Evolutionary conservation across 2,797 vertebrate genomes (phyloP), one percentile per base, ranked within the genome.

Genomic region (Sebastiscus tertius): DNA sequence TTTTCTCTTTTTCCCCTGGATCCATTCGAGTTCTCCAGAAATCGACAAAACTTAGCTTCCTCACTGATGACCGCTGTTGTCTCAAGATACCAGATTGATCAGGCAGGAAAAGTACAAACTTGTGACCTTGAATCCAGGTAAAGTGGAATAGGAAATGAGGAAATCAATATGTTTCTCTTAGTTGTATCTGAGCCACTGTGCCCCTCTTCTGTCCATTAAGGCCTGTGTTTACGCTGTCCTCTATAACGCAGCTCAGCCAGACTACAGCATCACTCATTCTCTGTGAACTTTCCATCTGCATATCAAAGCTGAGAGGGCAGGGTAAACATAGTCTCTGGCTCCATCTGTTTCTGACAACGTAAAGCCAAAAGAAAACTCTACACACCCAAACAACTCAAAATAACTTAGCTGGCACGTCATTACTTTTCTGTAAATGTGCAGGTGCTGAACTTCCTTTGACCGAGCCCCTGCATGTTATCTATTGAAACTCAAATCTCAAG

Each of bases 241-340:
- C 90, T 91, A 49, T 49, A 83, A 90, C 63, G 52, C 85, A 64
- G 80, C 72, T 73, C 62, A 84, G 87, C 85, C 93, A 95, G 91
- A 93, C 94, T 93, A 95, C 78, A 94, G 90, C 91, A 95, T 96
- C 96, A 94, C 83, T 92, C 95, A 95, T 96, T 95, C 95, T 95
- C 94, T 96, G 92, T 95, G 94, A 97, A 95, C 80, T 90, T 55
- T 3, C 71, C 66, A 96, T 97, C 96, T 97, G 91, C 96, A 96
- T 96, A 95, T 97, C 96, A 97, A 97, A 97, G 95, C 91, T 81
- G 81, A 83, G 62, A 80, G 81, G 84, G 84, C 92, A 77, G 89
- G 94, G 91, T 95, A 96, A 96, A 96, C 94, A 95, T 73, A 87
- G 92, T 90, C 86, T 89, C 79, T 88, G 76, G 75, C 93, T 94